Base-by-base conservation (phyloP, 2,888 invertebrate genomes). In the Orthosia gothica region DNA sequence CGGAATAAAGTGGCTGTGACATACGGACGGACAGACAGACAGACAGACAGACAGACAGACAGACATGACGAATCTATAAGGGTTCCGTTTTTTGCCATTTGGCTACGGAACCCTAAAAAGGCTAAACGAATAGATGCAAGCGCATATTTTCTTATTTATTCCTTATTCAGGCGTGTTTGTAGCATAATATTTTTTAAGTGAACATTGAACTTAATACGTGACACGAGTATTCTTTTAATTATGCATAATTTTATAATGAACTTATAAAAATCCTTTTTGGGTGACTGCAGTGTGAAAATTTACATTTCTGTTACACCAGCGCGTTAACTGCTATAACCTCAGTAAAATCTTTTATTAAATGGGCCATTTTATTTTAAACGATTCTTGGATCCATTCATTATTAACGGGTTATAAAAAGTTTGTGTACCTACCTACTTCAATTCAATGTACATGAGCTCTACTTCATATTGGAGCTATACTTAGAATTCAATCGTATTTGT, bases 371-470 rank as follows among this genome's bases (percentile, higher is more conserved):
- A 81, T 61, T 62, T 76, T 23, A 23, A 23, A 23, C 5, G 23
- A 67, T 83, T 54, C 23, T 79, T 63, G 40, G 5, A 64, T 58
- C 20, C 20, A 62, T 63, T 32, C 9, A 45, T 77, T 83, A 63
- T 50, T 2, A 55, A 59, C 50, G 13, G 62, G 11, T 63, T 23
- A 66, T 68, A 57, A 73, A 68, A 63, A 40, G 5, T 40, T 49
- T 16, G 26, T 70, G 15, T 26, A 23, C 20, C 9, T 23, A 47
- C 9, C 9, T 23, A 47, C 9, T 67, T 83, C 47, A 26, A 67
- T 70, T 66, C 58, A 80, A 79, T 72, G 57, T 55, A 50, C 47
- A 68, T 54, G 57, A 67, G 79, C 13, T 67, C 79, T 26, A 68
- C 40, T 68, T 79, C 64, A 61, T 57, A 71, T 59, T 67, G n/a